Conservation (phyloP, 2,888 invertebrate species). For the Drosophila lutescens region DNA sequence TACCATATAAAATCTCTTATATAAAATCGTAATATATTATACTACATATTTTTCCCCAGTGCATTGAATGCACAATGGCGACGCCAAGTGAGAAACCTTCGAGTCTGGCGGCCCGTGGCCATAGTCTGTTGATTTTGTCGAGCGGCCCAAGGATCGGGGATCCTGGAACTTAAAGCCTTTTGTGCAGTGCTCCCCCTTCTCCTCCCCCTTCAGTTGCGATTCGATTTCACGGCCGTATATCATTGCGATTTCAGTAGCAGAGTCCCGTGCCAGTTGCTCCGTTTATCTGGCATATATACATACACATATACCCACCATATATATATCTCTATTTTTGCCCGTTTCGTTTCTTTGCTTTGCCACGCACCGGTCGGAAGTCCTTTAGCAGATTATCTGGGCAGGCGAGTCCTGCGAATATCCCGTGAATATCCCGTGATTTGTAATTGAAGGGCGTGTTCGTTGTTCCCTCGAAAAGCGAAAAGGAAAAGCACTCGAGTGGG, state of each 20-base stretch:
- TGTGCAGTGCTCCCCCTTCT: slow-evolving; percentile 33
- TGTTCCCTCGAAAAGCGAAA: slow-evolving; percentile 28
- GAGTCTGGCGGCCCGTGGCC: slow-evolving; percentile 40
- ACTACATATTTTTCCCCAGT: not conserved
- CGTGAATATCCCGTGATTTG: slow-evolving; percentile 69
- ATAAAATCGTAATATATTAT: too few species aligned
- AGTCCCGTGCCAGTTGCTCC: slow-evolving; percentile 26
- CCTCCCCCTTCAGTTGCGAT: slow-evolving; percentile 43
- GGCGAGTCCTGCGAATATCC: slow-evolving; percentile 33
- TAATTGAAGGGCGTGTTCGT: slow-evolving; percentile 83
- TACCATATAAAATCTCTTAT: too few species aligned
- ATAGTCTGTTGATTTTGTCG: slow-evolving; percentile 68
- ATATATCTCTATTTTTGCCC: slow-evolving; percentile 8
- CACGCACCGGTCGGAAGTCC: slow-evolving; percentile 83
- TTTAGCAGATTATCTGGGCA: slow-evolving; percentile 82
- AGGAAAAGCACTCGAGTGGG: slow-evolving; percentile 50
- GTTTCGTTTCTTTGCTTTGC: slow-evolving; percentile 40
- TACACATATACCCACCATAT: not conserved
- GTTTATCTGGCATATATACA: too few species aligned
- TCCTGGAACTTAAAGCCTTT: slow-evolving; percentile 68
- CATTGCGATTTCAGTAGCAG: slow-evolving; percentile 76
- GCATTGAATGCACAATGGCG: slow-evolving; percentile 28
- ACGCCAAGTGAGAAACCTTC: slow-evolving; percentile 37
- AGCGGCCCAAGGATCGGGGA: slow-evolving; percentile 48
- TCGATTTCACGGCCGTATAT: slow-evolving; percentile 78